phyloP scores from a whole-genome alignment of 2,888 invertebrate species.

The Drosophila borealis region DNA sequence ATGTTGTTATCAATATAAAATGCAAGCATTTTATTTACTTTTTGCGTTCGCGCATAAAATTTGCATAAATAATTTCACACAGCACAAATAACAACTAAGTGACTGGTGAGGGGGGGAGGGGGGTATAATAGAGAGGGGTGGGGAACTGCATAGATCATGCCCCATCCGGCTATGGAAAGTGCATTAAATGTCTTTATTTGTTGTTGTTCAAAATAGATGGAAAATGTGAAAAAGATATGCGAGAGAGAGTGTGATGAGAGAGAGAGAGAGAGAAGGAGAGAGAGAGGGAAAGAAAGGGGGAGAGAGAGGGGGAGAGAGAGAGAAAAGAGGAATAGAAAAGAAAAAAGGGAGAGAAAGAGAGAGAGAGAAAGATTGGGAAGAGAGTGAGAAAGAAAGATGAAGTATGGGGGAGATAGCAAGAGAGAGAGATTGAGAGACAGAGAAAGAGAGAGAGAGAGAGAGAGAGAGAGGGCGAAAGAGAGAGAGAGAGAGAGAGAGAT shows the following conservation, averaged over 20 bases:
- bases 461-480: neutral
- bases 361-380: too few relatives aligned
- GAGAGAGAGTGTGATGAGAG: neutral
- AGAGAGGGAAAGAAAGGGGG: neutral
- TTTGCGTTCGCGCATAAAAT: conserved; percentile 70
- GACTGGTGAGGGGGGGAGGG: neutral
- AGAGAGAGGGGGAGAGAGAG: neutral
- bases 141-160: neutral
- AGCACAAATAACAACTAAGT: conserved; percentile 29
- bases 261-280: neutral
- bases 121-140: neutral
- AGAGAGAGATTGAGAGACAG: neutral
- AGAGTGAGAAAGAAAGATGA: too few relatives aligned
- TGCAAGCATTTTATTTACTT: conserved; percentile 41
- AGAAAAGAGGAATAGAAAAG: too few relatives aligned
- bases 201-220: neutral
- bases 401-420: too few relatives aligned
- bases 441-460: neutral
- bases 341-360: too few relatives aligned
- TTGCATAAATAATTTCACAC: conserved; percentile 73
- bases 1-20: conserved; percentile 71
- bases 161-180: conserved; percentile 11
- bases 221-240: neutral
- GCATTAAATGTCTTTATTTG: conserved; percentile 13
- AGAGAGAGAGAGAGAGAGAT: too few relatives aligned